Evolutionary conservation across 2,113 vertebrate genomes (phyloP).

Genomic region (Chaetorhynchus papuensis): DNA sequence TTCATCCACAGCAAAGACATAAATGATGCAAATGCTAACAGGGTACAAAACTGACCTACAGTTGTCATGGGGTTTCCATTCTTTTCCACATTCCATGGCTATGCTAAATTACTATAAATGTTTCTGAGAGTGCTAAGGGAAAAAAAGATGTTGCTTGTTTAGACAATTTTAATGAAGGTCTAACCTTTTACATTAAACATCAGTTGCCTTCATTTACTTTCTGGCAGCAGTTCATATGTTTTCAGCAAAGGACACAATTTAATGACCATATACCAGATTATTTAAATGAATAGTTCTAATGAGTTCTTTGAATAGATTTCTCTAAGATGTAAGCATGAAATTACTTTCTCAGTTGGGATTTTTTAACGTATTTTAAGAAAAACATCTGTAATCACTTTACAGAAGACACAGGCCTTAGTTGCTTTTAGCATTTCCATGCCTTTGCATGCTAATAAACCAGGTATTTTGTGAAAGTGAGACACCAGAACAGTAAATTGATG

Average conservation of each 20-base stretch:
- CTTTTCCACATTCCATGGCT: not conserved
- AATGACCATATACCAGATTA: constrained; percentile 69
- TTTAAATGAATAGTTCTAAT: constrained; percentile 75
- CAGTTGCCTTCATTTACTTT: constrained; percentile 67
- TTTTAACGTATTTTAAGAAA: constrained; percentile 65
- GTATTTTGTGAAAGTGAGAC: not conserved
- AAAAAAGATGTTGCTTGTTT: constrained; percentile 50
- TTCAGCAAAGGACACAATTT: constrained; percentile 63
- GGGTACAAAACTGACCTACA: not conserved
- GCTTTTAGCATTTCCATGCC: constrained; percentile 14
- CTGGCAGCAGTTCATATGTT: constrained; percentile 57
- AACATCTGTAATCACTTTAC: constrained; percentile 19
- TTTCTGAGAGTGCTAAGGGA: constrained; percentile 13
- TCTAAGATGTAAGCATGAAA: constrained; percentile 68
- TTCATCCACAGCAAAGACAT: not conserved
- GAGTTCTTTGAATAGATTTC: constrained; percentile 68
- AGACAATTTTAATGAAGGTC: constrained; percentile 57
- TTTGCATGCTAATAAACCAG: constrained; percentile 26
- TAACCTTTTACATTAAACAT: constrained; percentile 69
- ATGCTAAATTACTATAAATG: constrained; percentile 19
- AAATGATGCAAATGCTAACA: not conserved
- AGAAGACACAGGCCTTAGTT: not conserved
- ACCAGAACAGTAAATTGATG: not conserved
- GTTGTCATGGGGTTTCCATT: not conserved
- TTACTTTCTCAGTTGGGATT: constrained; percentile 61